A percentile compares a stretch with the other conserved stretches of the same genome.
These are phyloP conservation scores for Dipodomys ordii DNA, from an alignment of 2,113 vertebrate species.

Conservation along the genomic window DNA sequence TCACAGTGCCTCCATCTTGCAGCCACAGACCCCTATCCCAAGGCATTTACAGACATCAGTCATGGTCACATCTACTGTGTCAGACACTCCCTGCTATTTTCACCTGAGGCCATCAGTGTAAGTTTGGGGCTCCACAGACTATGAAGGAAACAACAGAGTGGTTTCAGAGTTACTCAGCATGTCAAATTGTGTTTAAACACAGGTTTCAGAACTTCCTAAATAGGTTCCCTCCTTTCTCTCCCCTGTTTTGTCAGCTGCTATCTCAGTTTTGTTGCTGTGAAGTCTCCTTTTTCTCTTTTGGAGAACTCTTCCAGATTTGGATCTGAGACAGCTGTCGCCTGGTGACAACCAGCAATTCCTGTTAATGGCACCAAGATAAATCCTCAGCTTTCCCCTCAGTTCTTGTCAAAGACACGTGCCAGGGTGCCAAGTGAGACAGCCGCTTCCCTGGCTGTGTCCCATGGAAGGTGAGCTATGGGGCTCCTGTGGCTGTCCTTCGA, in stretches of 20 bases:
- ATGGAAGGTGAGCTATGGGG: neutral
- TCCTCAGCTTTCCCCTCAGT: constrained; percentile 43
- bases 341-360: constrained; percentile 72
- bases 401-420: neutral
- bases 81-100: accelerated
- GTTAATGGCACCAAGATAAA: constrained; percentile 70
- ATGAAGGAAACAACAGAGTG: neutral
- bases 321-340: constrained; percentile 71
- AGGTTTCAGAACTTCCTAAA: constrained; percentile 55
- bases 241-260: constrained; percentile 52
- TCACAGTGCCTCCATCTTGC: accelerated
- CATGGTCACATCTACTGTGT: accelerated
- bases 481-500: constrained; percentile 57
- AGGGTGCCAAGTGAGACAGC: neutral
- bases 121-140: neutral
- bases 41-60: neutral
- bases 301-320: constrained; percentile 12
- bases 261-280: constrained; percentile 65
- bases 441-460: neutral
- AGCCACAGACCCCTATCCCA: neutral
- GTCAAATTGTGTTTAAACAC: neutral
- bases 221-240: neutral
- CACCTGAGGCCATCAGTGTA: neutral
- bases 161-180: neutral
- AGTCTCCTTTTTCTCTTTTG: constrained; percentile 23